Percentiles rank a stretch among this genome's conserved stretches.
phyloP scores from a whole-genome alignment of 1,140 invertebrate species.

The Bemisia tabaci region DNA sequence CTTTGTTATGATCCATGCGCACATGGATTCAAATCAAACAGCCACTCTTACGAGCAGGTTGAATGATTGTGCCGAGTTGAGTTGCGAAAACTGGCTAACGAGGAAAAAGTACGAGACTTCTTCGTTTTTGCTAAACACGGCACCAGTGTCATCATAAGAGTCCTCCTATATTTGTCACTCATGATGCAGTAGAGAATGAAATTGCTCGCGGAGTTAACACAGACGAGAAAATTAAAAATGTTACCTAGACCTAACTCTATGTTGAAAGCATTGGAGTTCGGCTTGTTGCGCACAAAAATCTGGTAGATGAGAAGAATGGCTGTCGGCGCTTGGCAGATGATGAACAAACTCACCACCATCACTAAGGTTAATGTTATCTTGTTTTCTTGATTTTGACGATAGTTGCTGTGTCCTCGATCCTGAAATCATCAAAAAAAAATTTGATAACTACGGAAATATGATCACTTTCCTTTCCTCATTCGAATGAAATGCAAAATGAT shows the following conservation, averaged over 20 bases:
- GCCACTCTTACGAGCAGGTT: not conserved
- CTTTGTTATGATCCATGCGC: too few species aligned
- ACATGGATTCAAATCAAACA: too few species aligned
- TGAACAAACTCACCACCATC: slow-evolving; percentile 55
- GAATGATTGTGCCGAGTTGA: not conserved
- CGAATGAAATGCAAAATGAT: too few species aligned
- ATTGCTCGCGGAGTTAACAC: slow-evolving; percentile 55
- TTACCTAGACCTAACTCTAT: slow-evolving; percentile 44
- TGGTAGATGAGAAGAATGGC: slow-evolving; percentile 40
- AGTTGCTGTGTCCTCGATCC: slow-evolving; percentile 13
- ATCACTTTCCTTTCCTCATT: too few species aligned
- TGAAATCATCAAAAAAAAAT: slow-evolving; percentile 11
- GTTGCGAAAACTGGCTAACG: not conserved
- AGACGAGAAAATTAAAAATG: slow-evolving; percentile 54
- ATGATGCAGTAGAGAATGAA: slow-evolving; percentile 65
- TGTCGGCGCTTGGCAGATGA: slow-evolving; percentile 55
- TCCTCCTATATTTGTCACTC: slow-evolving; percentile 58
- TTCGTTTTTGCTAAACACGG: slow-evolving; percentile 26
- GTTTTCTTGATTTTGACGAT: slow-evolving; percentile 41
- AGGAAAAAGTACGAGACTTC: not conserved
- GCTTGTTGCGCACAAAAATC: slow-evolving; percentile 31
- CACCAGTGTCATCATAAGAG: slow-evolving; percentile 49
- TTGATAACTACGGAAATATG: too few species aligned
- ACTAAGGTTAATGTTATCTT: slow-evolving; percentile 62
- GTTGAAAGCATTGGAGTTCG: slow-evolving; percentile 23